Conservation (phyloP, 2,113 vertebrate genomes). For the Gadus chalcogrammus region DNA sequence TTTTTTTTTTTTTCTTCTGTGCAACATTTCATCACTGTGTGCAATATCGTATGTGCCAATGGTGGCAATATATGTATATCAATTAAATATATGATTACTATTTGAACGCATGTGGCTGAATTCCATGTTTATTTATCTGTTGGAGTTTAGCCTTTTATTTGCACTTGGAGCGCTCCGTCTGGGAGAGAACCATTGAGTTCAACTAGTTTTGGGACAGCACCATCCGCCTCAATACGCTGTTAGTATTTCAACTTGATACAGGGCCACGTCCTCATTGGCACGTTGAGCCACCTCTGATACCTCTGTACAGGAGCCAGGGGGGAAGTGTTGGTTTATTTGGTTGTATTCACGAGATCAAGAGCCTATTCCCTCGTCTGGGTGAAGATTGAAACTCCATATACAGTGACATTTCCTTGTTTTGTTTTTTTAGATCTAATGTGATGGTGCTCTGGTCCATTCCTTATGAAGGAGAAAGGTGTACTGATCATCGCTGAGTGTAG, state of each 20-base stretch:
- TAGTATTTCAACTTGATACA: constrained; percentile 57
- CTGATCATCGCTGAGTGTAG: constrained; percentile 75
- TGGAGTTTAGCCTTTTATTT: constrained; percentile 72
- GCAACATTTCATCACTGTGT: constrained; percentile 81
- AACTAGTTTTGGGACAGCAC: constrained; percentile 42
- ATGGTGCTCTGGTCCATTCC: constrained; percentile 66
- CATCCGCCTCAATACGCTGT: constrained; percentile 38
- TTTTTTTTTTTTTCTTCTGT: constrained; percentile 56
- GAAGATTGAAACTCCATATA: constrained; percentile 30
- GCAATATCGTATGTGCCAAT: constrained; percentile 83
- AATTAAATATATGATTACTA: constrained; percentile 82
- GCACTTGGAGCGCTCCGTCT: constrained; percentile 64
- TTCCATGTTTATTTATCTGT: constrained; percentile 75
- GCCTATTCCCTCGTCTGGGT: constrained; percentile 39
- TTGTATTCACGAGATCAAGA: constrained; percentile 34
- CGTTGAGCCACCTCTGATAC: too few relatives aligned
- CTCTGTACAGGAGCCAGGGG: constrained; percentile 9
- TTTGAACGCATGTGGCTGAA: constrained; percentile 80
- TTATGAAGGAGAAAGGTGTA: constrained; percentile 69
- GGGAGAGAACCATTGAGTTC: constrained; percentile 42
- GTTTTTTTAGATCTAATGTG: constrained; percentile 65
- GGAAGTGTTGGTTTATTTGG: constrained; percentile 40
- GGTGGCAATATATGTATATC: constrained; percentile 80
- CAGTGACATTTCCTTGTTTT: constrained; percentile 32
- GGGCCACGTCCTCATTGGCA: constrained; percentile 1